These are phyloP conservation scores for Percina caprodes DNA, from an alignment of 2,113 vertebrate species.

Conservation along the genomic window DNA sequence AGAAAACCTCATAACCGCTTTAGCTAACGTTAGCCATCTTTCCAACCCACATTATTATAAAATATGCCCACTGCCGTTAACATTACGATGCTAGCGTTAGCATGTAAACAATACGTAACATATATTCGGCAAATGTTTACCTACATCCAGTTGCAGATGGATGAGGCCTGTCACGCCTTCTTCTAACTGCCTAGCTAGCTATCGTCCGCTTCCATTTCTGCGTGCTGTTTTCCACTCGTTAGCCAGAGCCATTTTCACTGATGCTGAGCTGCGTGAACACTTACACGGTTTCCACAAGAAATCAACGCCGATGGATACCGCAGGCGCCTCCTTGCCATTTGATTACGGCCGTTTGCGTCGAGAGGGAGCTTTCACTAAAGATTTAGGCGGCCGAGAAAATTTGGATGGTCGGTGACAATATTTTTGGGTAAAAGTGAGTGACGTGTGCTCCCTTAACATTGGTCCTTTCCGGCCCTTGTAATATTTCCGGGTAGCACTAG, in stretches of 20 bases:
- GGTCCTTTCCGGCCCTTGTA: conserved; percentile 84
- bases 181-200: conserved; percentile 76
- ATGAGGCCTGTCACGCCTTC: conserved; percentile 85
- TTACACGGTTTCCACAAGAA: conserved; percentile 54
- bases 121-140: conserved; percentile 70
- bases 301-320: conserved; percentile 50
- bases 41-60: conserved; percentile 18
- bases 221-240: conserved; percentile 83
- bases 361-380: conserved; percentile 40
- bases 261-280: conserved; percentile 74
- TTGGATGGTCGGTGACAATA: conserved; percentile 77
- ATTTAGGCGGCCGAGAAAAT: conserved; percentile 73
- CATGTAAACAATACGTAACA: conserved; percentile 40
- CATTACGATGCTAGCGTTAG: conserved; percentile 44
- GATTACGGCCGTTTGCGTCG: conserved; percentile 9
- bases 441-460: conserved; percentile 85
- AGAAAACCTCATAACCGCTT: conserved; percentile 22
- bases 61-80: conserved; percentile 26
- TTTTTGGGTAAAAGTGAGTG: conserved; percentile 83
- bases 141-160: conserved; percentile 72
- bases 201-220: conserved; percentile 81
- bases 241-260: conserved; percentile 82
- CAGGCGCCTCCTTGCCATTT: conserved; percentile 49
- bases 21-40: conserved; percentile 71
- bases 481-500: conserved; percentile 83